A percentile compares a stretch with the other conserved stretches of the same genome.
Conservation (phyloP, 2,888 invertebrate species). For the Stenchaetothrips biformis region DNA sequence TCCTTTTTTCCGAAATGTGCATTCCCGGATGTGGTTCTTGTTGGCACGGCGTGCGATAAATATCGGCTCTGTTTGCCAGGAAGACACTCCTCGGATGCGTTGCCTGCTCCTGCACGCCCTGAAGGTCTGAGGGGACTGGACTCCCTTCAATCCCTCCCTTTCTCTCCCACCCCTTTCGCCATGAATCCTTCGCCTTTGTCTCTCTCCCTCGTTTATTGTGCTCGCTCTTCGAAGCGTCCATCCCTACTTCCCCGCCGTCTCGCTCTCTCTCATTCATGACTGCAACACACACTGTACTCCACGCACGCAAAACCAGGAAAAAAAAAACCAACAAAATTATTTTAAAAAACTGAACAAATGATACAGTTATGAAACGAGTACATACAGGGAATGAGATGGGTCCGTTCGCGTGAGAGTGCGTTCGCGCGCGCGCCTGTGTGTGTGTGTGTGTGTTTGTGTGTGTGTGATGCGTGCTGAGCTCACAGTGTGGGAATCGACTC, state of each 20-base stretch:
- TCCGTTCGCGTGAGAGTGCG: too few species aligned
- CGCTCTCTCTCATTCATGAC: too few species aligned
- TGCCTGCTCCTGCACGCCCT: neutral
- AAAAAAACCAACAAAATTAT: neutral
- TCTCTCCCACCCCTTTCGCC: neutral
- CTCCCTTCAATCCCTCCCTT: neutral
- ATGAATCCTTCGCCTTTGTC: slow-evolving; percentile 19
- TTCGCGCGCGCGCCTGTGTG: too few species aligned
- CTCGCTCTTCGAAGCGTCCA: slow-evolving; percentile 14
- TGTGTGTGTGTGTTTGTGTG: too few species aligned
- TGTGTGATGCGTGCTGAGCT: too few species aligned
- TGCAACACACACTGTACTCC: too few species aligned
- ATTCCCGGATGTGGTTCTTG: too few species aligned
- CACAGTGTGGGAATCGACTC: too few species aligned
- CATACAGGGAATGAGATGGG: too few species aligned
- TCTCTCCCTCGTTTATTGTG: slow-evolving; percentile 13
- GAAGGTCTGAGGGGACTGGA: neutral
- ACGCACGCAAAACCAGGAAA: neutral
- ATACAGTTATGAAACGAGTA: too few species aligned
- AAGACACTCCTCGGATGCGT: neutral
- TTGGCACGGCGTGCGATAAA: neutral
- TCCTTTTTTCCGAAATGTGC: too few species aligned
- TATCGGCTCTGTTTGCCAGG: slow-evolving; percentile 4
- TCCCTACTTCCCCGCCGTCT: neutral
- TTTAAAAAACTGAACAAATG: neutral